Evolutionary conservation across 1,140 invertebrate genomes (phyloP).

Genomic region (Megathymus violae): DNA sequence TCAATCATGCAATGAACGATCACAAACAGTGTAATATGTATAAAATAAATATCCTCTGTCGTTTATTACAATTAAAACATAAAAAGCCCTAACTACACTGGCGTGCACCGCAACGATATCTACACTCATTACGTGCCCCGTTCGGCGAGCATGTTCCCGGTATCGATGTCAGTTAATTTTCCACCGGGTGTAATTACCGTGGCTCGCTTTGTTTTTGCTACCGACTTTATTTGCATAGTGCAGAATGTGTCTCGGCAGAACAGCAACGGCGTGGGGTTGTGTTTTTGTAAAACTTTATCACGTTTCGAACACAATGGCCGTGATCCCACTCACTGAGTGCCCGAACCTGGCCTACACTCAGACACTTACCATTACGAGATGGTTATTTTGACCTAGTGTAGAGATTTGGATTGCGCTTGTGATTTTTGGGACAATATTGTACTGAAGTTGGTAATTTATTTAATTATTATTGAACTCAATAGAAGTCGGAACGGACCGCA

Average conservation of each 20-base stretch:
- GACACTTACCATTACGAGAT: too few relatives aligned
- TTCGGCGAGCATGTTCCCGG: slow-evolving; percentile 59
- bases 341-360: too few relatives aligned
- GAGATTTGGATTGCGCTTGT: too few relatives aligned
- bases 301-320: too few relatives aligned
- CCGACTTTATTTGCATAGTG: slow-evolving; percentile 80
- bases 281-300: too few relatives aligned
- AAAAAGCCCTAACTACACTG: slow-evolving; percentile 45
- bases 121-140: slow-evolving; percentile 65
- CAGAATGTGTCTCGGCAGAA: slow-evolving; percentile 49
- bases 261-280: slow-evolving; percentile 42
- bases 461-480: too few relatives aligned
- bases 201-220: slow-evolving; percentile 80
- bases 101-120: slow-evolving; percentile 68
- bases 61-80: slow-evolving; percentile 24
- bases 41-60: background rate
- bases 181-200: slow-evolving; percentile 79
- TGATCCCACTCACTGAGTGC: too few relatives aligned
- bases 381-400: too few relatives aligned
- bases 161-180: slow-evolving; percentile 81
- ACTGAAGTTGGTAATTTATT: too few relatives aligned
- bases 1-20: background rate
- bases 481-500: too few relatives aligned
- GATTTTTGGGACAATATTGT: too few relatives aligned
- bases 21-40: slow-evolving; percentile 6